A percentile compares a stretch with the other conserved stretches of the same genome.
These are phyloP conservation scores for Eufriesea mexicana DNA, from an alignment of 1,140 invertebrate species.

Conservation along the genomic window DNA sequence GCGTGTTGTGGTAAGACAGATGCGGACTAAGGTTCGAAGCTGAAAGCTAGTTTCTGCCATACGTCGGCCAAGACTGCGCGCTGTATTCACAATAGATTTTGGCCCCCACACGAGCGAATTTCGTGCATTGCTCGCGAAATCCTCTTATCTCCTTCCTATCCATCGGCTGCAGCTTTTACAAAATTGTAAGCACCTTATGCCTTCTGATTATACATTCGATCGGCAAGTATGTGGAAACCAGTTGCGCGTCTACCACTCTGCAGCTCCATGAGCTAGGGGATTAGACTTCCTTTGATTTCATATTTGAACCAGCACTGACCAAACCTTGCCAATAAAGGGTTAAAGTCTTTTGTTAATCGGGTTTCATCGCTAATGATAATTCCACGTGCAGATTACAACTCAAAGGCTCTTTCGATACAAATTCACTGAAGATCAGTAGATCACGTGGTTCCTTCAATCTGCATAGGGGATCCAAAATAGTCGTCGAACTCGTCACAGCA, in stretches of 20 bases:
- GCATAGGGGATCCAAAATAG: too few species aligned
- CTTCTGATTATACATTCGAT: constrained; percentile 63
- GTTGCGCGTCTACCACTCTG: background rate
- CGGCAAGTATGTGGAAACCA: background rate
- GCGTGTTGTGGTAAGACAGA: constrained; percentile 43
- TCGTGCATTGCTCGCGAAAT: constrained; percentile 34
- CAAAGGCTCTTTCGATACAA: too few species aligned
- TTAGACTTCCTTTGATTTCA: constrained; percentile 23
- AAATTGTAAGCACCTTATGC: constrained; percentile 53
- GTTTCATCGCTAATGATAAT: constrained; percentile 21
- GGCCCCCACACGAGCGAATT: constrained; percentile 21
- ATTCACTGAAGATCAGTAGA: too few species aligned
- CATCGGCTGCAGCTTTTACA: constrained; percentile 21
- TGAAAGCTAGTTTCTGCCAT: constrained; percentile 37
- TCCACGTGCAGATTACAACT: too few species aligned
- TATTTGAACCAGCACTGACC: background rate
- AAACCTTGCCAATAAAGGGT: background rate
- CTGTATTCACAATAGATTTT: constrained; percentile 58
- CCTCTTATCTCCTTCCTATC: constrained; percentile 33
- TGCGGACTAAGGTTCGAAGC: constrained; percentile 53
- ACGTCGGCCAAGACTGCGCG: constrained; percentile 57
- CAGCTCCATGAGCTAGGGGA: background rate
- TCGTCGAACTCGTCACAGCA: too few species aligned
- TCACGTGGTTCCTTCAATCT: too few species aligned
- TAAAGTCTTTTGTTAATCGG: constrained; percentile 11